These are phyloP conservation scores for Mallotus villosus DNA, from an alignment of 2,797 vertebrate species.

Conservation along the genomic window DNA sequence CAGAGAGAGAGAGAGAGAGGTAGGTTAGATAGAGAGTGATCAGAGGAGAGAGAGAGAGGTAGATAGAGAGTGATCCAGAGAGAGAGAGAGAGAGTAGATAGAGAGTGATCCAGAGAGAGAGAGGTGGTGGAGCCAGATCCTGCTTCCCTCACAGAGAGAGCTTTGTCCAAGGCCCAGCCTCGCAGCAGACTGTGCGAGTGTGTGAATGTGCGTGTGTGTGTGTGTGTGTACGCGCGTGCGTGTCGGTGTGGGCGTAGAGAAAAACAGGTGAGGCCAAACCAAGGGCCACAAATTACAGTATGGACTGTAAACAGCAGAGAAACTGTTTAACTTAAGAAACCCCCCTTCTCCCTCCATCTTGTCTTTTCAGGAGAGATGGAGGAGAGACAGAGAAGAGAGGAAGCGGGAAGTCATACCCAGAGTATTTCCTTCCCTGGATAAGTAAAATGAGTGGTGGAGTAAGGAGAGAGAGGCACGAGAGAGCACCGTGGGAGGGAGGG, in stretches of 20 bases:
- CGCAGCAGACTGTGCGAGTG: not conserved
- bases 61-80: slow-evolving; percentile 9
- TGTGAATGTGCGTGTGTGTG: not conserved
- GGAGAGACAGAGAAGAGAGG: no score
- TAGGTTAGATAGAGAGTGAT: no score
- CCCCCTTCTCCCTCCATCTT: no score
- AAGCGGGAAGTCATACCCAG: no score
- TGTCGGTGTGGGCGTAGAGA: not conserved
- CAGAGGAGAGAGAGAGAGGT: not conserved
- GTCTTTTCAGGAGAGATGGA: no score
- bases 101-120: no score
- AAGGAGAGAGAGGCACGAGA: not conserved
- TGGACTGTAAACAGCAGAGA: no score
- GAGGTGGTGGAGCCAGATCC: not conserved
- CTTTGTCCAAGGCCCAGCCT: not conserved
- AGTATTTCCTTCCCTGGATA: no score
- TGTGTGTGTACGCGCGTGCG: not conserved
- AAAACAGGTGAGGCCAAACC: not conserved
- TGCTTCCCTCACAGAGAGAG: not conserved
- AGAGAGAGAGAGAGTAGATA: not conserved
- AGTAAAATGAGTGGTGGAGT: no score
- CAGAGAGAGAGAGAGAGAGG: not conserved
- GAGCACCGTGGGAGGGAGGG: not conserved
- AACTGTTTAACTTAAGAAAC: no score
- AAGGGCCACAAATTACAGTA: no score